Conservation (phyloP, 1,140 invertebrate species). For the Trichonephila inaurata region DNA sequence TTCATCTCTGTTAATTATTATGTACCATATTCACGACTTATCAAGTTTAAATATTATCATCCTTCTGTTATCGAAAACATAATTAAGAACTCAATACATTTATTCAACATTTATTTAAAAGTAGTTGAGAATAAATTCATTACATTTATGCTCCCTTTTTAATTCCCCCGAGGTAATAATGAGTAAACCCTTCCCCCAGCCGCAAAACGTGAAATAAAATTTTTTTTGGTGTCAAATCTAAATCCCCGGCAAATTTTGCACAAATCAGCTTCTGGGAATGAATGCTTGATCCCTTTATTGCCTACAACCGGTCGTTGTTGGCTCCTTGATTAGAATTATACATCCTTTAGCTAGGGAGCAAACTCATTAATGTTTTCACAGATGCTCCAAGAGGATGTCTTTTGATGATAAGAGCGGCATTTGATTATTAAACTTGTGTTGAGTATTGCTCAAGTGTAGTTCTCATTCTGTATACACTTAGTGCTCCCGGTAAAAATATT, state of each 20-base stretch:
- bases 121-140: neutral
- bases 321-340: neutral
- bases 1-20: too few species aligned
- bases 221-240: neutral
- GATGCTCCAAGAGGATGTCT: neutral
- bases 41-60: too few species aligned
- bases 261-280: neutral
- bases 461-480: too few species aligned
- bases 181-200: neutral
- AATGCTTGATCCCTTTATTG: constrained; percentile 12
- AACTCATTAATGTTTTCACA: neutral
- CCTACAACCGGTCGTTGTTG: neutral
- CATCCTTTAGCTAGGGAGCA: neutral
- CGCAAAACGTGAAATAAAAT: constrained; percentile 1
- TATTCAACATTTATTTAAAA: neutral
- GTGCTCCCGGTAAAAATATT: too few species aligned
- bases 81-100: neutral
- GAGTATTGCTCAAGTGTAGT: neutral
- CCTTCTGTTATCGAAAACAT: neutral
- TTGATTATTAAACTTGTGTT: neutral
- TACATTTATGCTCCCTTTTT: neutral
- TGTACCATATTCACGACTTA: too few species aligned
- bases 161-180: neutral
- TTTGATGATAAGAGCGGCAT: neutral
- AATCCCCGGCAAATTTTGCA: neutral